phyloP scores from a whole-genome alignment of 2,113 vertebrate genomes.

The Bufo gargarizans region DNA sequence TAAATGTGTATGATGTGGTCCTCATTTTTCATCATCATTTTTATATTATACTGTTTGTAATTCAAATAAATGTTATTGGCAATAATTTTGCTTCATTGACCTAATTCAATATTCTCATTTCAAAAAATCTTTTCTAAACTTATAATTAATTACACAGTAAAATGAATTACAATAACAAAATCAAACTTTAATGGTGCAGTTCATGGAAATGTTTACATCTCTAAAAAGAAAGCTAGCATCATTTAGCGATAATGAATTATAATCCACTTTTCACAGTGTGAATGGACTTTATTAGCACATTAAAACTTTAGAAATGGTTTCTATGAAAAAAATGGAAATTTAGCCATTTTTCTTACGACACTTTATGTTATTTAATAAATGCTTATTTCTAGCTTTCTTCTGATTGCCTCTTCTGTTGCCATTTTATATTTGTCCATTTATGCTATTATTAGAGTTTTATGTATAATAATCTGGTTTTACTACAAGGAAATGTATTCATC shows the following conservation, averaged over 20 bases:
- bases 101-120: background rate
- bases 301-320: constrained; percentile 19
- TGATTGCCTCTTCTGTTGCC: background rate
- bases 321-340: background rate
- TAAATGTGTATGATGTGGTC: too few relatives aligned
- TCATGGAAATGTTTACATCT: constrained; percentile 33
- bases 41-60: background rate
- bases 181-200: constrained; percentile 9
- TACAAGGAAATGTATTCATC: background rate
- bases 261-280: constrained; percentile 7
- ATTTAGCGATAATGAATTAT: constrained; percentile 37
- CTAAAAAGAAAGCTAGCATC: constrained; percentile 1
- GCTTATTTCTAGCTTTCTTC: background rate
- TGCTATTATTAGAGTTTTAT: background rate
- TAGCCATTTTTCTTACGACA: background rate
- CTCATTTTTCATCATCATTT: background rate
- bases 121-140: background rate
- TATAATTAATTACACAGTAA: constrained; percentile 28
- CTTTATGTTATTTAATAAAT: background rate
- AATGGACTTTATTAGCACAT: constrained; percentile 38
- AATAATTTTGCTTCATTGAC: constrained; percentile 2
- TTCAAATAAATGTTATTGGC: background rate
- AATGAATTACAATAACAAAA: constrained; percentile 29
- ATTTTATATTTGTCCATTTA: background rate
- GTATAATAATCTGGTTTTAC: background rate